These are phyloP conservation scores for Cenopis cana DNA, from an alignment of 2,888 invertebrate genomes.

Conservation along the genomic window DNA sequence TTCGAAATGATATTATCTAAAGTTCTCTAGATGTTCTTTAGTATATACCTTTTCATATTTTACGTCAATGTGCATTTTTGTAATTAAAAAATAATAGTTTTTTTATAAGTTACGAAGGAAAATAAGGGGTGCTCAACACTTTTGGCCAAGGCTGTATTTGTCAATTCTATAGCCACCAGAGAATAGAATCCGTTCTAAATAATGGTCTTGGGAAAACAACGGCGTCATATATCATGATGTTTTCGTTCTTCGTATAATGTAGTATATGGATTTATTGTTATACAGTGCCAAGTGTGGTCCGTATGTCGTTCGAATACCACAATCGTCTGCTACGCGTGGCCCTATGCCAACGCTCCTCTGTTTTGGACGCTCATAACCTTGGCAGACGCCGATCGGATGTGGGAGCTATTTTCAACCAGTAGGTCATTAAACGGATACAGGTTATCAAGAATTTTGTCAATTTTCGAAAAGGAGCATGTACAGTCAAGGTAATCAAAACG, in stretches of 20 bases:
- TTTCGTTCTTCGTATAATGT: constrained; percentile 11
- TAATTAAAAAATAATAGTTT: too few species aligned
- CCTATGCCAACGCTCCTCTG: constrained; percentile 52
- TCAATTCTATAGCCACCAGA: background rate
- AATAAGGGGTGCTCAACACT: too few species aligned
- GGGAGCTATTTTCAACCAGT: constrained; percentile 71
- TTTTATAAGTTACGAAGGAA: too few species aligned
- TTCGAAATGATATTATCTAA: too few species aligned
- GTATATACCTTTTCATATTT: too few species aligned
- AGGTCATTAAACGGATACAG: constrained; percentile 70
- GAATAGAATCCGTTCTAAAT: constrained; percentile 8
- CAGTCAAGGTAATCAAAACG: too few species aligned
- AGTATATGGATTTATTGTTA: constrained; percentile 22
- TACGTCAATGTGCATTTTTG: too few species aligned
- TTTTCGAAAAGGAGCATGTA: background rate
- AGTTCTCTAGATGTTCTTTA: too few species aligned
- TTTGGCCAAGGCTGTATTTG: too few species aligned
- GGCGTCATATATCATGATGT: constrained; percentile 18
- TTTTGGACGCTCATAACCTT: constrained; percentile 65
- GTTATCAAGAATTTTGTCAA: constrained; percentile 18
- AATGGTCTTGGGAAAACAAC: constrained; percentile 7
- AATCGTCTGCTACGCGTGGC: constrained; percentile 48
- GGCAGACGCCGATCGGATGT: constrained; percentile 68
- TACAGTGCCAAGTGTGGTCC: constrained; percentile 39
- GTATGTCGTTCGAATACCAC: constrained; percentile 35